Conservation (phyloP, 2,113 vertebrate species). For the Scytalopus superciliaris region DNA sequence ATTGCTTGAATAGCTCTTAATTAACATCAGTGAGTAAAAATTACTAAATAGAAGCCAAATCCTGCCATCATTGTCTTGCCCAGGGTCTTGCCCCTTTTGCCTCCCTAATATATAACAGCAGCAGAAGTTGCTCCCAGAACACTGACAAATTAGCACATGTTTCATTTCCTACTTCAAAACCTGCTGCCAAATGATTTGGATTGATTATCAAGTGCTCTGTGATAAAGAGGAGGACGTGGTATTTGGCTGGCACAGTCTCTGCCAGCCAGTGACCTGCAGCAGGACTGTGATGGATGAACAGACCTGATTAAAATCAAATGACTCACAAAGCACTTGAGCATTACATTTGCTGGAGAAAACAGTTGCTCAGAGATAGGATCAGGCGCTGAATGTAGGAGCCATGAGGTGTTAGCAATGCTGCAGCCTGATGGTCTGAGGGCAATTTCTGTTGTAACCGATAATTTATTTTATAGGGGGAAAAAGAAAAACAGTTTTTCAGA, state of each 20-base stretch:
- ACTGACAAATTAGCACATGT: background rate
- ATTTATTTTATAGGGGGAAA: accelerated
- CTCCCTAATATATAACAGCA: background rate
- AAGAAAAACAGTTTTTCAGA: background rate
- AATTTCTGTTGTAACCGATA: background rate
- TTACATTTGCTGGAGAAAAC: background rate
- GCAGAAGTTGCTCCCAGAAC: background rate
- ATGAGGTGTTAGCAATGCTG: background rate
- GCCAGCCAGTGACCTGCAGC: background rate
- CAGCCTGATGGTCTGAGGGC: background rate
- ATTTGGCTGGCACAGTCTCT: background rate
- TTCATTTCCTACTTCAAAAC: background rate
- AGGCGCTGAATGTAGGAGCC: background rate
- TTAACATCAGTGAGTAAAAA: background rate
- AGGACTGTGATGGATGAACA: background rate
- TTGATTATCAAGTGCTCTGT: background rate
- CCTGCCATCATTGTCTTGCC: background rate
- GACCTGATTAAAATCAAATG: background rate
- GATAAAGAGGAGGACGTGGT: background rate
- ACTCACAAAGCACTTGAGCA: background rate
- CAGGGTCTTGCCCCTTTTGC: background rate
- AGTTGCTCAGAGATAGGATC: background rate
- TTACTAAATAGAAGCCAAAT: background rate
- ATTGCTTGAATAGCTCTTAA: background rate
- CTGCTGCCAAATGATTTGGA: background rate